Conservation (phyloP, 2,113 vertebrate species). For the Cardinalis cardinalis region DNA sequence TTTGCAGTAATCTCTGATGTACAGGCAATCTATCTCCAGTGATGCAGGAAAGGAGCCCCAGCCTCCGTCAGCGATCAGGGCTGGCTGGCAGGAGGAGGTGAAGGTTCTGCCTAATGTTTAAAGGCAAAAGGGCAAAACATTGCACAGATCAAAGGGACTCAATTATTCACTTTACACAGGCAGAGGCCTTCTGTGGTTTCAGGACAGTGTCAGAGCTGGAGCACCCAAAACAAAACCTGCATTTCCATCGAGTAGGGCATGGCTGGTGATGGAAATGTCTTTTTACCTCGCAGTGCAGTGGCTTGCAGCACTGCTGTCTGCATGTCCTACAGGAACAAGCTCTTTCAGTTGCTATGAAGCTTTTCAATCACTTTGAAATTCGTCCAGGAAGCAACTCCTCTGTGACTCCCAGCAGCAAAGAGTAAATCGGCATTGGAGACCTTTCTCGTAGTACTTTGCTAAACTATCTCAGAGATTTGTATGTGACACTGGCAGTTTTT, state of each 20-base stretch:
- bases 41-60: not conserved
- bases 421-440: not conserved
- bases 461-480: not conserved
- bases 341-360: not conserved
- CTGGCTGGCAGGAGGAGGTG: not conserved
- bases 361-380: not conserved
- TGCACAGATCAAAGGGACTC: not conserved
- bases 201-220: not conserved
- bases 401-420: not conserved
- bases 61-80: accelerated
- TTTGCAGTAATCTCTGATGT: conserved; percentile 39
- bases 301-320: not conserved
- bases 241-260: not conserved
- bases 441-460: accelerated
- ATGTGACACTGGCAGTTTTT: not conserved
- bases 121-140: not conserved
- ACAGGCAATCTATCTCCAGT: not conserved
- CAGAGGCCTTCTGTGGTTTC: not conserved
- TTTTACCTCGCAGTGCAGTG: not conserved
- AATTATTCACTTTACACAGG: accelerated
- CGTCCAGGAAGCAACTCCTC: not conserved
- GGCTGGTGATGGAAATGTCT: not conserved
- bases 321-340: not conserved
- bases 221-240: not conserved
- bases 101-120: not conserved